Evolutionary conservation across 2,797 vertebrate genomes (phyloP), one percentile per base, ranked within the genome.

Genomic region (Kryptopterus vitreolus): DNA sequence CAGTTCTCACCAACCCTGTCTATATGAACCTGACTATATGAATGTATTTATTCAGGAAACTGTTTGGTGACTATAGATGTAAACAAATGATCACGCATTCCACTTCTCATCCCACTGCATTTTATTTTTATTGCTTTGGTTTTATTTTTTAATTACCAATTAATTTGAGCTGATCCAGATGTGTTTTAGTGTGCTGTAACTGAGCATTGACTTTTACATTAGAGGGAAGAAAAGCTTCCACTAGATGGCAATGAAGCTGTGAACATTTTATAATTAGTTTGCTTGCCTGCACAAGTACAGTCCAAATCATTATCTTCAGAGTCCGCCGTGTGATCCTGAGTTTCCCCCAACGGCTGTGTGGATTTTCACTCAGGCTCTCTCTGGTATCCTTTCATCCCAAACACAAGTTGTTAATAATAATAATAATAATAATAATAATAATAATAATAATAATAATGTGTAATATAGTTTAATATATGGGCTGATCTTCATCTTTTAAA

Each of bases 241-340:
- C 62, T 84, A 85, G 86, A 83, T 84, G 83, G 84, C 84, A 68
- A 59, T 76, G 15, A 77, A 72, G 69, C 35, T 66, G 74, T 58
- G 75, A 52, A 76, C 58, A 13, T 8, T n/a, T 29, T 48, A 35
- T 55, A 50, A 66, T 75, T 68, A 50, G 52, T 18, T 24, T 26
- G n/a, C 24, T 35, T 24, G 29, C 63, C 22, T 18, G 66, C 15
- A 65, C 20, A 38, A 48, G 24, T 10, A 31, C 20, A 2, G 4
- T 70, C 26, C 8, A 29, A 70, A 53, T 22, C 18, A 71, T 22
- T 50, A 18, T n/a, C 6, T 7, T 11, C 48, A 31, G 16, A 10
- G 24, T 70, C 43, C 3, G 26, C 50, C 16, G 16, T 70, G 31
- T 31, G 26, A 70, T 29, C 24, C 16, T 50, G 24, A 10, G 46